Conservation (phyloP, 2,888 invertebrate species). For the Nemurella pictetii region DNA sequence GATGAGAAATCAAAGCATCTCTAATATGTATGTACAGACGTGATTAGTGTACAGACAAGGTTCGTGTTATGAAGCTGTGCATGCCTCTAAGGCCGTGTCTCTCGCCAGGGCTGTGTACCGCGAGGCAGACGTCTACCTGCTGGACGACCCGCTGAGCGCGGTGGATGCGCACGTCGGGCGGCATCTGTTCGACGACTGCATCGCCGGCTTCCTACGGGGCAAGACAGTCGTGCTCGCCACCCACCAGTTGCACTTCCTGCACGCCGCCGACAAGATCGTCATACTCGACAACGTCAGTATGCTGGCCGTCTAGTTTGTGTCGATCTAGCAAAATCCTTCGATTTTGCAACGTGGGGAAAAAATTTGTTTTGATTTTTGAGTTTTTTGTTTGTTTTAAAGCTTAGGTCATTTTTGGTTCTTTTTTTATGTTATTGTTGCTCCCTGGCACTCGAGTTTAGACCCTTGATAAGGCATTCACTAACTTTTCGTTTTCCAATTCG, state of each 20-base stretch:
- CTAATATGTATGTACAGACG: no score
- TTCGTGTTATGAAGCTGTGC: background rate
- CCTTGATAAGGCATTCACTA: no score
- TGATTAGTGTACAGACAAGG: no score
- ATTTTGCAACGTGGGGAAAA: background rate
- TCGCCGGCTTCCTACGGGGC: conserved; percentile 62
- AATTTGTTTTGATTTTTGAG: conserved; percentile 13
- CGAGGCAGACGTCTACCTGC: conserved; percentile 73
- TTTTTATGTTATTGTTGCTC: no score
- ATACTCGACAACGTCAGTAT: conserved; percentile 66
- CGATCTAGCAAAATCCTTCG: background rate
- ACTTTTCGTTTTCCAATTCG: no score
- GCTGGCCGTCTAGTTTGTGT: background rate
- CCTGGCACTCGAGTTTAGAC: no score
- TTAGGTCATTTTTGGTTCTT: no score
- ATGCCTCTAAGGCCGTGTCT: no score
- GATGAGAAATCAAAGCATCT: no score
- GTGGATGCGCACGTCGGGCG: conserved; percentile 78
- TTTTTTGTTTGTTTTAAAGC: background rate
- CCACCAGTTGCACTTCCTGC: conserved; percentile 79
- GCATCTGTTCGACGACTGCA: conserved; percentile 74
- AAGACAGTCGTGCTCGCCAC: conserved; percentile 78
- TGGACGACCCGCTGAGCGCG: conserved; percentile 80
- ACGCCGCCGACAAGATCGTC: conserved; percentile 65
- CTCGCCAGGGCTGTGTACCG: conserved; percentile 68